These are phyloP conservation scores for Diorhabda sublineata DNA, from an alignment of 1,140 invertebrate genomes.

Conservation along the genomic window DNA sequence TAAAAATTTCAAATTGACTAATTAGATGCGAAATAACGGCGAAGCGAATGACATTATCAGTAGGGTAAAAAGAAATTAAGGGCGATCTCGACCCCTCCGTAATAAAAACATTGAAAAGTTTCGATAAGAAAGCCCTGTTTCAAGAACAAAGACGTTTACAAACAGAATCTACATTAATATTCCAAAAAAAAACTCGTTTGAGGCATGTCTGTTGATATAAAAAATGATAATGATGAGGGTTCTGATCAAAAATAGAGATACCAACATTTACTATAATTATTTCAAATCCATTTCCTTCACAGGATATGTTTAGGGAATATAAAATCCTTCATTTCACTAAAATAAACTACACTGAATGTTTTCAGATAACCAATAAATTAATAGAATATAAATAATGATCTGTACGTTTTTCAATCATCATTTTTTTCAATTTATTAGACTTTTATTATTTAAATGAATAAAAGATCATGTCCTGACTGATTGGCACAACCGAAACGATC, in stretches of 20 bases:
- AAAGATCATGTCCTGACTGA: too few species aligned
- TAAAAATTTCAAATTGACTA: constrained; percentile 26
- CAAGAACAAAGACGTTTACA: constrained; percentile 27
- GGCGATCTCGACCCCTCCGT: constrained; percentile 18
- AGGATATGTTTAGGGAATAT: too few species aligned
- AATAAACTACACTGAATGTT: too few species aligned
- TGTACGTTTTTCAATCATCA: too few species aligned
- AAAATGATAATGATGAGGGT: constrained; percentile 24
- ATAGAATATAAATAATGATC: too few species aligned
- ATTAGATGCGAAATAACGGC: constrained; percentile 24
- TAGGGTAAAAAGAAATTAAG: constrained; percentile 26
- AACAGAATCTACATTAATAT: constrained; percentile 28
- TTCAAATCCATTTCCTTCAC: background rate
- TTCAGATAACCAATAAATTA: too few species aligned
- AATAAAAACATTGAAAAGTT: constrained; percentile 29
- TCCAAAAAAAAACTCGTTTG: constrained; percentile 15
- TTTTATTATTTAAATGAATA: too few species aligned
- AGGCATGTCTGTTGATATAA: constrained; percentile 27
- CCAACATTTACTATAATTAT: background rate
- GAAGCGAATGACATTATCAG: constrained; percentile 21
- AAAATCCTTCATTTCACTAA: too few species aligned
- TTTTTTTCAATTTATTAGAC: too few species aligned
- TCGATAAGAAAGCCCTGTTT: constrained; percentile 25
- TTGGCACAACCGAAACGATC: too few species aligned
- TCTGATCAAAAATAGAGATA: constrained; percentile 25